phyloP scores from a whole-genome alignment of 1,140 invertebrate species.

The Asobara japonica region DNA sequence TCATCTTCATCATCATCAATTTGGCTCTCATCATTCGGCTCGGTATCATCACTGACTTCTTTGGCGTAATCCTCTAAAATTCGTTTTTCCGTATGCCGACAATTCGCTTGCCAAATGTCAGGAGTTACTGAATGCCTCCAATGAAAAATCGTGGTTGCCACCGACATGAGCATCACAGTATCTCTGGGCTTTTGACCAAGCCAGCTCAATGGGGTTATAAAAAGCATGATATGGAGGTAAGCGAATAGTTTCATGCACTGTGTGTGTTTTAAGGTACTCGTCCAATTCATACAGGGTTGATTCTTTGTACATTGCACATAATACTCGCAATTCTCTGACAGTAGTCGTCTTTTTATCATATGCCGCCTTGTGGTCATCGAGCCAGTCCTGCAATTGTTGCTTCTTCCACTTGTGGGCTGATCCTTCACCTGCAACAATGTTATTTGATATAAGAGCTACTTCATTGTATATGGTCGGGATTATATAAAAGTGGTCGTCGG shows the following conservation, averaged over 20 bases:
- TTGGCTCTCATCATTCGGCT: background rate
- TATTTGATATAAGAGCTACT: too few relatives aligned
- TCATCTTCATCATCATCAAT: background rate
- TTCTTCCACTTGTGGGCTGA: background rate
- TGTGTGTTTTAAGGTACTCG: background rate
- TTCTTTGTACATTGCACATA: background rate
- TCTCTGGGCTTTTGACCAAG: conserved; percentile 51
- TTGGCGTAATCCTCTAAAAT: background rate
- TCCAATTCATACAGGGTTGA: background rate
- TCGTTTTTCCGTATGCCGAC: background rate
- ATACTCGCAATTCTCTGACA: background rate
- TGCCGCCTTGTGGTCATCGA: background rate
- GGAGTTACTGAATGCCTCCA: background rate
- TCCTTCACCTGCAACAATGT: conserved; percentile 43
- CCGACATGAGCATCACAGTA: conserved; percentile 8
- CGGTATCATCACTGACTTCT: background rate
- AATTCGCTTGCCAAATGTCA: background rate
- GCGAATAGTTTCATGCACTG: conserved; percentile 41
- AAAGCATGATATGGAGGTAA: conserved; percentile 55
- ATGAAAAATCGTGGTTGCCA: background rate
- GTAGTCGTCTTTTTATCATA: background rate
- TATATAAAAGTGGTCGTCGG: too few relatives aligned
- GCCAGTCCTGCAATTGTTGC: background rate
- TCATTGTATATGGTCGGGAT: too few relatives aligned
- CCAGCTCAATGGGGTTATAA: conserved; percentile 56